Evolutionary conservation across 2,113 vertebrate genomes (phyloP).

Genomic region (Sorex fumeus): DNA sequence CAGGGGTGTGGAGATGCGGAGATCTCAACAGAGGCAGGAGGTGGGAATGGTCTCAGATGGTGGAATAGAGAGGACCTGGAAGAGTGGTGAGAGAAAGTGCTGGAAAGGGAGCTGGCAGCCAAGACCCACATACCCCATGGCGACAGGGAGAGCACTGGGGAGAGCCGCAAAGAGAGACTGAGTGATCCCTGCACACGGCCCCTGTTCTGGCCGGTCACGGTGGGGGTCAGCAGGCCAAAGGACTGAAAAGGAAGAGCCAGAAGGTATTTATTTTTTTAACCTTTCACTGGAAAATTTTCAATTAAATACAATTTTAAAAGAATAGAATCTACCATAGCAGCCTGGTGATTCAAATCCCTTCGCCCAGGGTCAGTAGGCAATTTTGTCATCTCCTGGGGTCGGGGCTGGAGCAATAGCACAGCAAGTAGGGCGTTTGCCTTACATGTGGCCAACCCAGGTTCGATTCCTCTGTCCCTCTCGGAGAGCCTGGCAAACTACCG

Average conservation of each 20-base stretch:
- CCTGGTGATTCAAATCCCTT: neutral
- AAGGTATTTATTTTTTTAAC: neutral
- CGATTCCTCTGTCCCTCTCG: no score
- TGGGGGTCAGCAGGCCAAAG: neutral
- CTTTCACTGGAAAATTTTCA: conserved; percentile 1
- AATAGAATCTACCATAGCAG: neutral
- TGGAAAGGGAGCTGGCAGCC: neutral
- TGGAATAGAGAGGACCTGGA: neutral
- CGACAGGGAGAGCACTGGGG: neutral
- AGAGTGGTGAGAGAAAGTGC: fast-evolving
- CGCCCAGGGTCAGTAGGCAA: neutral
- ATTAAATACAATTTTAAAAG: neutral
- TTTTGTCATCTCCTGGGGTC: neutral
- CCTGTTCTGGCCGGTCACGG: neutral
- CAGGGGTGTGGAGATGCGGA: neutral
- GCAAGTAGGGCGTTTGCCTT: no score
- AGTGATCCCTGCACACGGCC: no score
- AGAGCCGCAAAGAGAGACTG: neutral
- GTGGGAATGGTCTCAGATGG: neutral
- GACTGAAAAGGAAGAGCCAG: neutral
- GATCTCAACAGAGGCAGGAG: neutral
- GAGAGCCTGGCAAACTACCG: no score
- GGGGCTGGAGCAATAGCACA: no score
- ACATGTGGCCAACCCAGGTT: no score
- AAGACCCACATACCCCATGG: neutral